Percentiles rank a stretch among this genome's conserved stretches.
These are phyloP conservation scores for Limnodromus scolopaceus DNA, from an alignment of 2,797 vertebrate genomes.

Conservation along the genomic window DNA sequence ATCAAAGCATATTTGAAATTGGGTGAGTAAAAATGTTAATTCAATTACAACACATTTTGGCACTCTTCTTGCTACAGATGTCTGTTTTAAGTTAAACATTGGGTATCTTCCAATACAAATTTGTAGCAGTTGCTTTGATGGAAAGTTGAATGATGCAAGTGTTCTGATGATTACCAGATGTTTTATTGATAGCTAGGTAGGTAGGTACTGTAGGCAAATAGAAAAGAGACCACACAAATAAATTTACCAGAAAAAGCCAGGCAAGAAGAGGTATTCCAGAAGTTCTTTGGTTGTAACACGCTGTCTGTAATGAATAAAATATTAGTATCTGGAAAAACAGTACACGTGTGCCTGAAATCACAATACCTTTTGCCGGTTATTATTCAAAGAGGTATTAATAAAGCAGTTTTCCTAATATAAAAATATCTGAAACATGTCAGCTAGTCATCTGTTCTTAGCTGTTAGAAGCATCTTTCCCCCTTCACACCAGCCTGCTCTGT, in stretches of 20 bases:
- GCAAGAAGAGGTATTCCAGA: neutral
- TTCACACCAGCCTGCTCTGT: neutral
- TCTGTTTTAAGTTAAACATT: slow-evolving; percentile 29
- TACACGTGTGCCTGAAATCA: neutral
- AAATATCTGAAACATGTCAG: neutral
- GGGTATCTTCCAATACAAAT: slow-evolving; percentile 15
- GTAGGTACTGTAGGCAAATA: neutral
- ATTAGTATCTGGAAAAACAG: neutral
- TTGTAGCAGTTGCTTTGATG: slow-evolving; percentile 27
- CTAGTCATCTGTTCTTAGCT: neutral
- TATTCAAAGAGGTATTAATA: neutral
- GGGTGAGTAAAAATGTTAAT: slow-evolving; percentile 30
- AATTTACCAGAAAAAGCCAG: neutral
- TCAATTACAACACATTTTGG: slow-evolving; percentile 20
- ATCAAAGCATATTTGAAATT: neutral
- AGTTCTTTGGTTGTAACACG: neutral
- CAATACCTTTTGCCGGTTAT: neutral
- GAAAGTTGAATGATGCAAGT: slow-evolving; percentile 22
- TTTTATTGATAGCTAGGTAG: slow-evolving; percentile 17
- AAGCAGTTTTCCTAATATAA: neutral
- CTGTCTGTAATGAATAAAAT: neutral
- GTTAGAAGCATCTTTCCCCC: neutral
- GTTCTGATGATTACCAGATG: slow-evolving; percentile 49
- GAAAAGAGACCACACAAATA: neutral
- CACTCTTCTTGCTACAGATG: neutral